Evolutionary conservation across 2,113 vertebrate genomes (phyloP), one percentile per base, ranked within the genome.

Genomic region (Hippocampus guttulatus): DNA sequence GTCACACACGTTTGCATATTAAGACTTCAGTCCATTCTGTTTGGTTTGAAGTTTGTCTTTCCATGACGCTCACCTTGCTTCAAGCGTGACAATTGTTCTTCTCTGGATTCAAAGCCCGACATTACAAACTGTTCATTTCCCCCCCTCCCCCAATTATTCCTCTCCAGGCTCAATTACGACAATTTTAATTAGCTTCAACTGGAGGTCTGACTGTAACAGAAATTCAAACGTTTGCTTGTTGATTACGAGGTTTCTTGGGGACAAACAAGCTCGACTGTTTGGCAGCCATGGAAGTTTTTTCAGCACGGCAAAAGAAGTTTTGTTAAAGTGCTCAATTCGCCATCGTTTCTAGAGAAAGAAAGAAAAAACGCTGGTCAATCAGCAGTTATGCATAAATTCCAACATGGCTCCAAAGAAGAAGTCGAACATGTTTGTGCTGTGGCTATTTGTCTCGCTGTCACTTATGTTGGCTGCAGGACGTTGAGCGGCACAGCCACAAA

Each of bases 1-100:
- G 84, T 80, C 75, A 86, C 77, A 77, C 81, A 71, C 79, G 84
- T 91, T 90, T 92, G 82, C 91, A 93, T 91, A 91, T 91, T 85
- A 85, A 88, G 77, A 85, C 85, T 55, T 67, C 27, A 75, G 82
- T 79, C 80, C 73, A 75, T 67, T 67, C 73, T 79, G 77, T 84
- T 81, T 76, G 81, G 80, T 88, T 88, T 86, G 80, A 91, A 88
- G 86, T 89, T 45, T 86, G 83, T 80, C 75, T 81, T 76, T 71
- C 38, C 86, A 82, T 68, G 75, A 84, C 86, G 86, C 75, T 81
- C 68, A 68, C 73, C 75, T 68, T 40, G 51, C 81, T 75, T 57
- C 45, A 47, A 73, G 65, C 80, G 74, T 38, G 54, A 70, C 73
- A 70, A 75, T 83, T 70, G 58, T 78, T 78, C 30, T 58, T 41